Percentiles rank a stretch among this genome's conserved stretches.
These are phyloP conservation scores for Psammodynastes pulverulentus DNA, from an alignment of 2,113 vertebrate genomes.

Conservation along the genomic window DNA sequence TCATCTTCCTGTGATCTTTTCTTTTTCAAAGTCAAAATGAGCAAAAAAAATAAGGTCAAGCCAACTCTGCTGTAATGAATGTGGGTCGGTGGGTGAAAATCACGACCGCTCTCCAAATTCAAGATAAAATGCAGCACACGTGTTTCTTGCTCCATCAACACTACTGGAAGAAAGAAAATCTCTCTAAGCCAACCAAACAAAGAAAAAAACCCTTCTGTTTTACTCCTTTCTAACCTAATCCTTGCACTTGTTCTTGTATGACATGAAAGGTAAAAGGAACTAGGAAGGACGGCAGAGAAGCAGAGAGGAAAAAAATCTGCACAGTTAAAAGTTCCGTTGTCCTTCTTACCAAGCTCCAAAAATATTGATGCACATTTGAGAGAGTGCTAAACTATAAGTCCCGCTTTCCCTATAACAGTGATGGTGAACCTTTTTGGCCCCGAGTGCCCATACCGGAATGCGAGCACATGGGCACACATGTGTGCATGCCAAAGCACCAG, in stretches of 20 bases:
- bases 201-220: conserved; percentile 3
- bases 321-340: not conserved
- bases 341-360: conserved; percentile 32
- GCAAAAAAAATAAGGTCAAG: not conserved
- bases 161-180: not conserved
- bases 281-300: conserved; percentile 33
- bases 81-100: not conserved
- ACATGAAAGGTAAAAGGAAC: conserved; percentile 49
- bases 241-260: not conserved
- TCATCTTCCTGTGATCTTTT: not conserved
- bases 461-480: too few species aligned
- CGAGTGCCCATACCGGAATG: too few species aligned
- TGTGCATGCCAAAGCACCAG: too few species aligned
- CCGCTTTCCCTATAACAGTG: too few species aligned
- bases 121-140: not conserved
- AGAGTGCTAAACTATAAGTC: too few species aligned
- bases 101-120: not conserved
- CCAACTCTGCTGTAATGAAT: not conserved
- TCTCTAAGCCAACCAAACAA: not conserved
- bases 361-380: not conserved
- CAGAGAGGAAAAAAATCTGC: conserved; percentile 31
- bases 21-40: not conserved
- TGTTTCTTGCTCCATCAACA: not conserved
- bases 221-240: not conserved
- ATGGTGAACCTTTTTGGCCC: too few species aligned